phyloP scores from a whole-genome alignment of 2,888 invertebrate species.

The Rhingia rostrata region DNA sequence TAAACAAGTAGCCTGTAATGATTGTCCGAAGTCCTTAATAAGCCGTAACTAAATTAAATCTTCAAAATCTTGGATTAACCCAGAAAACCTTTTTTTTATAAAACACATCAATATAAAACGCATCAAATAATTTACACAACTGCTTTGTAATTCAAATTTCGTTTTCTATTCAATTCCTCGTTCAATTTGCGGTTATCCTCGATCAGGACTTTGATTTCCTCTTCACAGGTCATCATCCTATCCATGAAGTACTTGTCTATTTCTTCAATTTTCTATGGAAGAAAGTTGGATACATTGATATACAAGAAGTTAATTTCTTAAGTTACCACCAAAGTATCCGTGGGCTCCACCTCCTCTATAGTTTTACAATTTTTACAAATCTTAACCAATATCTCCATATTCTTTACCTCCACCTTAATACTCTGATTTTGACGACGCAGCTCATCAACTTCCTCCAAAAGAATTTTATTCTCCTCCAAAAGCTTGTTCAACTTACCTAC shows the following conservation, averaged over 20 bases:
- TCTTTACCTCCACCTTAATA: constrained; percentile 26
- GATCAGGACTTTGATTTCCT: background rate
- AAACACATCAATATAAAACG: too few relatives aligned
- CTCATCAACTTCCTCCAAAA: constrained; percentile 91
- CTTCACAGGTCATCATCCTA: background rate
- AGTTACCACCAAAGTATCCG: constrained; percentile 41
- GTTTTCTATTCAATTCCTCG: background rate
- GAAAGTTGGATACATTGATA: background rate
- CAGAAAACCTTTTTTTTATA: too few relatives aligned
- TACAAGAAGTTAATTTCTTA: background rate
- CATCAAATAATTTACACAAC: too few relatives aligned
- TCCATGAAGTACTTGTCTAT: constrained; percentile 24
- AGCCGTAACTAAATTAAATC: too few relatives aligned
- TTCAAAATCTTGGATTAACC: too few relatives aligned
- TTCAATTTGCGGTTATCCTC: background rate
- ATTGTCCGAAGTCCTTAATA: too few relatives aligned
- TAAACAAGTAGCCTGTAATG: too few relatives aligned
- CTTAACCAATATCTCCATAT: constrained; percentile 32
- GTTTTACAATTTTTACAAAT: constrained; percentile 15
- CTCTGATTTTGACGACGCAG: constrained; percentile 84
- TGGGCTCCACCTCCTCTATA: background rate
- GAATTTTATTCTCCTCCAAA: constrained; percentile 90
- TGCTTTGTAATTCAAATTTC: background rate
- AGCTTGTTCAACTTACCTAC: constrained; percentile 84
- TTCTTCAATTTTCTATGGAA: constrained; percentile 20